A percentile compares a stretch with the other conserved stretches of the same genome.
Conservation (phyloP, 2,797 vertebrate genomes). For the Toxotes lorentzi region DNA sequence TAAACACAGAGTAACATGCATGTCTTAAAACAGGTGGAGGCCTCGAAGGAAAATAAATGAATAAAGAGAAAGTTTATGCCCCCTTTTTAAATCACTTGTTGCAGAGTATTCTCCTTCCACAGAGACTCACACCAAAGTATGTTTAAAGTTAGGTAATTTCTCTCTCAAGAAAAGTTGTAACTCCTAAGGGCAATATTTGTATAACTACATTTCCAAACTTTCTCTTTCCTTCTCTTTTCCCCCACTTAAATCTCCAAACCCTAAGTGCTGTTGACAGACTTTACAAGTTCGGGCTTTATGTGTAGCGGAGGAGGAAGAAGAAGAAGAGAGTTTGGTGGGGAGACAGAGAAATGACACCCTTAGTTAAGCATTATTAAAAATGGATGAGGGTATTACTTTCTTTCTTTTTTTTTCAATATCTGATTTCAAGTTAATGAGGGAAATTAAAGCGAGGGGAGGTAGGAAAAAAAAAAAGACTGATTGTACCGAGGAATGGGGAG, state of each 20-base stretch:
- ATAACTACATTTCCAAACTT: neutral
- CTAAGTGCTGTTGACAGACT: conserved; percentile 20
- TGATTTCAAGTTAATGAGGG: conserved; percentile 74
- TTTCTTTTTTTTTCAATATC: conserved; percentile 64
- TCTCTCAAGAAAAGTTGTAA: neutral
- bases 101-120: neutral
- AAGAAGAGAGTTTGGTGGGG: neutral
- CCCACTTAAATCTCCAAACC: neutral
- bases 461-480: conserved; percentile 36
- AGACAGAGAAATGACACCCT: conserved; percentile 44
- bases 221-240: neutral
- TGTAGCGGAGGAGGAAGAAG: conserved; percentile 17
- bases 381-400: conserved; percentile 69
- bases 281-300: conserved; percentile 31
- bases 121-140: neutral
- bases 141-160: neutral
- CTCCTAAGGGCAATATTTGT: neutral
- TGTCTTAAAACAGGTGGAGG: neutral
- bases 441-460: conserved; percentile 61
- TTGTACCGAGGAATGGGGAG: conserved; percentile 52
- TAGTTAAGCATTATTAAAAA: conserved; percentile 76
- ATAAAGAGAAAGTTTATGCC: neutral
- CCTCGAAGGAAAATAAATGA: neutral
- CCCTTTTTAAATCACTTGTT: neutral
- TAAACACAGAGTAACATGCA: neutral